Conservation (phyloP, 1,140 invertebrate species). For the Leptinotarsa texana region DNA sequence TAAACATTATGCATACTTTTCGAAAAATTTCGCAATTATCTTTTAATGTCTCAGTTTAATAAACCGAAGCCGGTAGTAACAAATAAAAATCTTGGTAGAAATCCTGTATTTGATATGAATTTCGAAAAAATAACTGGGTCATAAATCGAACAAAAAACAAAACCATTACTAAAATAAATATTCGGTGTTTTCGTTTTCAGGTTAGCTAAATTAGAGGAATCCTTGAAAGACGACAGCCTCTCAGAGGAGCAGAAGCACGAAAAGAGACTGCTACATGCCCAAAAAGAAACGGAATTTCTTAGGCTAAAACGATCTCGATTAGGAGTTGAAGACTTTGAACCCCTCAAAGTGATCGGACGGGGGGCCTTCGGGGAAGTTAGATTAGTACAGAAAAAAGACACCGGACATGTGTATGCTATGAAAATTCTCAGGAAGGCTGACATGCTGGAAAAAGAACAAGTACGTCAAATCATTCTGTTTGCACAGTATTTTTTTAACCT, state of each 20-base stretch:
- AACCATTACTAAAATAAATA: background rate
- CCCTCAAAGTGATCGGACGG: constrained; percentile 94
- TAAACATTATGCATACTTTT: too few relatives aligned
- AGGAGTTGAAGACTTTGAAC: constrained; percentile 98
- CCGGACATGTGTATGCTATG: constrained; percentile 99
- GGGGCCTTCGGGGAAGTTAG: constrained; percentile 99
- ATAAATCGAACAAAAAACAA: background rate
- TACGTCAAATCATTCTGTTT: background rate
- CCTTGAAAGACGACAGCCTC: constrained; percentile 89
- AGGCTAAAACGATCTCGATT: constrained; percentile 93
- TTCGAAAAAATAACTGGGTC: background rate
- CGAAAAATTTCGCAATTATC: too few relatives aligned
- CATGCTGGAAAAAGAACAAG: constrained; percentile 99
- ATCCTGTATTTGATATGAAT: too few relatives aligned
- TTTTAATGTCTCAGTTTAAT: too few relatives aligned
- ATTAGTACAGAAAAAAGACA: constrained; percentile 99
- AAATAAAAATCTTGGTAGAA: too few relatives aligned
- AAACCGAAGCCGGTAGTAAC: too few relatives aligned
- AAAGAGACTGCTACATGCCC: constrained; percentile 91
- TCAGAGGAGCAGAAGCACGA: constrained; percentile 84
- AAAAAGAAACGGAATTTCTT: constrained; percentile 98
- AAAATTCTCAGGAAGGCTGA: constrained; percentile 98
- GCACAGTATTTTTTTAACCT: too few relatives aligned
- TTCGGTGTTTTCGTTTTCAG: constrained; percentile 57
- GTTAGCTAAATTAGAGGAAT: constrained; percentile 90